These are phyloP conservation scores for Arion vulgaris DNA, from an alignment of 1,140 invertebrate species.

Conservation along the genomic window DNA sequence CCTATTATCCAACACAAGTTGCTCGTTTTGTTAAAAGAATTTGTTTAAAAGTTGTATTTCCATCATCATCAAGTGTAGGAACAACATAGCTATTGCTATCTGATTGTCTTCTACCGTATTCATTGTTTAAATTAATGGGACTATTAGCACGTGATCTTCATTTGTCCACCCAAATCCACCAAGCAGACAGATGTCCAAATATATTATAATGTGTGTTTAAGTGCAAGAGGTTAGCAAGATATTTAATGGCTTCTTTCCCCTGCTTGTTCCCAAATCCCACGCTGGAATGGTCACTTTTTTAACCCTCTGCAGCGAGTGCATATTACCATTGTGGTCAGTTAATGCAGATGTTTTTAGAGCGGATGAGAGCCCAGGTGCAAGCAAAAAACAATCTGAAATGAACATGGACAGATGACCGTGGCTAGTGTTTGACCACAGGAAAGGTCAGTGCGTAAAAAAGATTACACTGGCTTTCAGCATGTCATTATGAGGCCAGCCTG, in stretches of 20 bases:
- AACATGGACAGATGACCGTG: slow-evolving; percentile 19
- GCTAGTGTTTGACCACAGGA: neutral
- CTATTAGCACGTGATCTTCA: too few species aligned
- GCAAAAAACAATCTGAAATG: slow-evolving; percentile 13
- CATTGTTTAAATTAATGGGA: too few species aligned
- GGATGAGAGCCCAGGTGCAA: neutral
- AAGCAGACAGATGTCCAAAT: slow-evolving; percentile 29
- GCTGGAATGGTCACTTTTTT: slow-evolving; percentile 2
- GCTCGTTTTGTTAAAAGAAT: too few species aligned
- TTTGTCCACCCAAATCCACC: neutral
- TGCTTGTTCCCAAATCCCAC: neutral
- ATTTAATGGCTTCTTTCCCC: neutral
- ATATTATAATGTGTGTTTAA: neutral
- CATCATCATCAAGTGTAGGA: too few species aligned
- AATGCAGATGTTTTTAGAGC: slow-evolving; percentile 10
- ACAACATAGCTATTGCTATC: too few species aligned
- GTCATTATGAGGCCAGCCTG: neutral
- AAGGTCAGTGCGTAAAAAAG: neutral
- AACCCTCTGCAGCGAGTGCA: neutral
- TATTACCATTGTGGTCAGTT: slow-evolving; percentile 22
- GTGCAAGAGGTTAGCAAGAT: neutral
- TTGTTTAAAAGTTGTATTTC: too few species aligned
- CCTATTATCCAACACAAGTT: too few species aligned
- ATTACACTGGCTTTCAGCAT: neutral
- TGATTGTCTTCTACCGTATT: too few species aligned